Evolutionary conservation across 2,113 vertebrate species (phyloP), one percentile per base, ranked within the genome.

Genomic region (Dicentrarchus labrax): DNA sequence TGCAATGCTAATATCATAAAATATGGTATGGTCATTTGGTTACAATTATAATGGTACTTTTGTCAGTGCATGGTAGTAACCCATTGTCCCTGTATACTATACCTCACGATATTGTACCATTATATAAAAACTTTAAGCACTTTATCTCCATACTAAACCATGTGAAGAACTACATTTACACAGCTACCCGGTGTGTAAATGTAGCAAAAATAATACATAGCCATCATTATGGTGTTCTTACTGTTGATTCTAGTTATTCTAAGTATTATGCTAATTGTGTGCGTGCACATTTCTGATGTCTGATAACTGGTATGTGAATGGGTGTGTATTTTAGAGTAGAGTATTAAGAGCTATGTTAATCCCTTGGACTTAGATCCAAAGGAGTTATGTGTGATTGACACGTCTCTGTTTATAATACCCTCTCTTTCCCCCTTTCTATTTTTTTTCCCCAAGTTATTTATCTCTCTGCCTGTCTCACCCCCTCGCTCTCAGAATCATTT

Each of bases 361-460:
- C 66, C 84, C 36, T 15, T 16, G 51, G 84, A 82, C 10, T 86
- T 41, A 80, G 22, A 64, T 75, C 53, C 47, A 75, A 53, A 57
- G 16, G 62, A 81, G 76, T 84, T 82, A 75, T 78, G 57, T 71
- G 62, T 86, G 85, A 92, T 57, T 88, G 90, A 84, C 84, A 82
- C 8, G 7, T 74, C 82, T 72, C 41, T 77, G 66, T 66, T 80
- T 72, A 64, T 56, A 77, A 72, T 41, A 70, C 39, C 47, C 50
- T 53, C 50, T 78, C 36, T 60, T 67, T 60, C 22, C 22, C 24
- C 9, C 24, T 17, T n/a, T 59, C 47, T 47, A 64, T 47, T 56
- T 54, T 72, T 74, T 53, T 39, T 30, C 30, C 30, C 7, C 15
- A 7, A 36, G 48, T 82, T 67, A 80, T 82, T 76, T 22, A 36